A percentile compares a stretch with the other conserved stretches of the same genome.
phyloP scores from a whole-genome alignment of 2,797 vertebrate species.

The Lacerta bilineata region DNA sequence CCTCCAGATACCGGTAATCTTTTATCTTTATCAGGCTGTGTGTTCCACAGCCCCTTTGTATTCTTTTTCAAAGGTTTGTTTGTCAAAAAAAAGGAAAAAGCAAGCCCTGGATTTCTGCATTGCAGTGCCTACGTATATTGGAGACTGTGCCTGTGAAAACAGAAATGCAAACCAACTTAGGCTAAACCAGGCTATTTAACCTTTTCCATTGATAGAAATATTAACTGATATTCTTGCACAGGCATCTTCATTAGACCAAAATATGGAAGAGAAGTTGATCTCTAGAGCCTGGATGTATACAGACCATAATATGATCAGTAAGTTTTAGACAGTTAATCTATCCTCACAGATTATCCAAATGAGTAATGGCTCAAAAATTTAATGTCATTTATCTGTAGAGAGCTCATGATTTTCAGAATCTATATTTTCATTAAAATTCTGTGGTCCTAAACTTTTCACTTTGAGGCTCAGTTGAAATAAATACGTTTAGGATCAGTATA shows the following conservation, averaged over 20 bases:
- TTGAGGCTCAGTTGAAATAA: not conserved
- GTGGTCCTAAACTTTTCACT: not conserved
- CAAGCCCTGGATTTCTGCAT: not conserved
- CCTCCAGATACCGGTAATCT: not conserved
- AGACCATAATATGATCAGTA: not conserved
- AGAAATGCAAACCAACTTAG: not conserved
- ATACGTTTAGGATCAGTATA: not conserved
- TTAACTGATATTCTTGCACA: not conserved
- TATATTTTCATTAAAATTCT: not conserved
- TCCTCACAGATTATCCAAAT: not conserved
- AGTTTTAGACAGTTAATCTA: not conserved
- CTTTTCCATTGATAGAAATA: not conserved
- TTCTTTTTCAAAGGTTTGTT: constrained; percentile 46
- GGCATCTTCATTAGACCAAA: not conserved
- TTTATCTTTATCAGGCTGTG: constrained; percentile 38
- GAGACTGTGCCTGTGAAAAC: not conserved
- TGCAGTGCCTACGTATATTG: not conserved
- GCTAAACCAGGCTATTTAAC: not conserved
- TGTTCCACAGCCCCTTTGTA: constrained; percentile 44
- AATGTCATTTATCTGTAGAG: not conserved
- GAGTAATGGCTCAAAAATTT: not conserved
- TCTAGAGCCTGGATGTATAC: not conserved
- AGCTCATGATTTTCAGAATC: not conserved
- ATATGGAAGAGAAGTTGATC: not conserved
- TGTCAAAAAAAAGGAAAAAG: not conserved